These are phyloP conservation scores for Noctua pronuba DNA, from an alignment of 2,888 invertebrate species.

Conservation along the genomic window DNA sequence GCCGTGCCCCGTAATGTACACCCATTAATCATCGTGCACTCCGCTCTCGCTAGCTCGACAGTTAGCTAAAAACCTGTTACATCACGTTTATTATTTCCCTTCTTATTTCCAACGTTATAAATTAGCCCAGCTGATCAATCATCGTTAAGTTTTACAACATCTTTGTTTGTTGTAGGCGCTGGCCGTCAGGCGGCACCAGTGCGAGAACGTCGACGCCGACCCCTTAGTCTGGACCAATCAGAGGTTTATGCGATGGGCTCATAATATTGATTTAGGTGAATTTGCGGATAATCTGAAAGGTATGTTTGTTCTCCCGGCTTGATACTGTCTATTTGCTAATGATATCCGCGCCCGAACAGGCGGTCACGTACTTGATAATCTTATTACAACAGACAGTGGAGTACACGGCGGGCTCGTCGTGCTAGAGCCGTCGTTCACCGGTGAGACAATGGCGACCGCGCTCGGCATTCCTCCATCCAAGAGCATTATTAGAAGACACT, in stretches of 20 bases:
- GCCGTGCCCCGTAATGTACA: constrained; percentile 73
- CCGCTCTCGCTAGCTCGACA: constrained; percentile 67
- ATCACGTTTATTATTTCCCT: constrained; percentile 71
- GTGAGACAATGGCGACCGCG: constrained; percentile 98
- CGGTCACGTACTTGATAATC: constrained; percentile 50
- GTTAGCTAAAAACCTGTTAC: constrained; percentile 76
- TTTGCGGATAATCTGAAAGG: constrained; percentile 98
- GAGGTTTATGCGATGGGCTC: constrained; percentile 97
- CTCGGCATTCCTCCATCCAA: constrained; percentile 97
- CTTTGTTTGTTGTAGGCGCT: constrained; percentile 91
- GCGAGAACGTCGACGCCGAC: constrained; percentile 96
- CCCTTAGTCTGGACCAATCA: constrained; percentile 99
- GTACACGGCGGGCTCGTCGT: constrained; percentile 98
- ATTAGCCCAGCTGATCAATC: constrained; percentile 72
- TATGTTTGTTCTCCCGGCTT: constrained; percentile 76
- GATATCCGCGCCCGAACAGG: constrained; percentile 11
- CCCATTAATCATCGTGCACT: constrained; percentile 82
- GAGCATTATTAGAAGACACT: constrained; percentile 97
- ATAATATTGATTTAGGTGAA: constrained; percentile 97
- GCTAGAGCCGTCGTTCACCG: constrained; percentile 97
- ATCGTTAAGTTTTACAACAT: constrained; percentile 68
- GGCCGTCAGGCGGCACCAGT: constrained; percentile 96
- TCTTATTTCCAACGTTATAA: constrained; percentile 71
- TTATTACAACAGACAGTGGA: constrained; percentile 93
- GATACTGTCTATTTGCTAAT: constrained; percentile 37